Base-by-base conservation (phyloP, 1,140 invertebrate species). In the Listronotus bonariensis region DNA sequence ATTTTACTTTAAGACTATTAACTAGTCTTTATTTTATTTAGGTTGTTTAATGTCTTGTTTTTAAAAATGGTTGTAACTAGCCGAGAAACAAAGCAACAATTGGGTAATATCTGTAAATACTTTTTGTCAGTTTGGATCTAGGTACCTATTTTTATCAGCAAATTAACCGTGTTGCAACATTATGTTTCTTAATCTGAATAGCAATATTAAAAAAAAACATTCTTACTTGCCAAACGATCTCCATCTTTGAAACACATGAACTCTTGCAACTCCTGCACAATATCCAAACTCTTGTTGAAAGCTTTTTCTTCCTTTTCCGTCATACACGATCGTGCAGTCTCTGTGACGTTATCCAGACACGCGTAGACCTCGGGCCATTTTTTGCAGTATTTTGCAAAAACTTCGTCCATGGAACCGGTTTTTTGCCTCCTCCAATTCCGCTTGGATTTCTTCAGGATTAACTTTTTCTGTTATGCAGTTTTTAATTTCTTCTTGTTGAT, bases 161-260 rank as follows among this genome's bases (percentile, higher is more conserved):
- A n/a, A n/a, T n/a, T n/a, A n/a, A n/a, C n/a, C n/a, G n/a, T n/a
- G n/a, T n/a, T n/a, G n/a, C n/a, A n/a, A n/a, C n/a, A n/a, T n/a
- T n/a, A n/a, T n/a, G n/a, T n/a, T n/a, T n/a, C n/a, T n/a, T n/a
- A n/a, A n/a, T n/a, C n/a, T n/a, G n/a, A n/a, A n/a, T n/a, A n/a
- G n/a, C n/a, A n/a, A n/a, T n/a, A n/a, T n/a, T n/a, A n/a, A 26
- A 26, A 26, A 26, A 1, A 46, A 43, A 54, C 36, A 11, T 34
- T 20, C 87, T 82, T 80, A 90, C 89, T 80, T 1, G 90, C 90
- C 68, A 93, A 88, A 64, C 89, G 84, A 76, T 92, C 90, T 8
- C 91, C 91, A 67, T 91, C 89, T 65, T 90, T 91, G 54, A 81
- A 85, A 72, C 91, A 92, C 14, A 88, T 79, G 69, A 92, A 93